Conservation (phyloP, 2,797 vertebrate genomes). For the Xiphophorus birchmanni region DNA sequence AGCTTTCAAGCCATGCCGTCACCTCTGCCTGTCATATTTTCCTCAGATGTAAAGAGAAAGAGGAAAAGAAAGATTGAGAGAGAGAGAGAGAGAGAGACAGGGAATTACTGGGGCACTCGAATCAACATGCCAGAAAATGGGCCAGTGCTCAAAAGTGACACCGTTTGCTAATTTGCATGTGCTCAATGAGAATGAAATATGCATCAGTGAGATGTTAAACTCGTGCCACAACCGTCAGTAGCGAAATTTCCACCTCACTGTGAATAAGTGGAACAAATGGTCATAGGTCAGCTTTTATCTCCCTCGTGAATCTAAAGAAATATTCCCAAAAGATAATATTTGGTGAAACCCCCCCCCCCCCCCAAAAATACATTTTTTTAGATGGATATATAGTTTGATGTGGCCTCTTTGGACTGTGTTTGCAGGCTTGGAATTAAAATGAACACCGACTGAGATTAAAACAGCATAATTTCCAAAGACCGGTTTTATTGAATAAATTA, state of each 20-base stretch:
- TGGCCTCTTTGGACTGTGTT: constrained; percentile 21
- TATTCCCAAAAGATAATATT: not conserved
- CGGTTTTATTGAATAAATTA: not conserved
- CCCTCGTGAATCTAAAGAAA: not conserved
- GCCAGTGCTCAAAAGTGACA: constrained; percentile 56
- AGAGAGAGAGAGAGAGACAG: not conserved
- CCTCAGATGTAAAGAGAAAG: constrained; percentile 39
- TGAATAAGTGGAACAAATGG: constrained; percentile 15
- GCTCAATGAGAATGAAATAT: constrained; percentile 55
- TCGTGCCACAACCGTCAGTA: constrained; percentile 22
- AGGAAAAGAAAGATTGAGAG: not conserved
- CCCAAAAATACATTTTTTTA: not conserved
- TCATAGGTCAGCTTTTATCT: not conserved
- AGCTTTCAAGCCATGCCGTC: constrained; percentile 42
- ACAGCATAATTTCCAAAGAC: not conserved
- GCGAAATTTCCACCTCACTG: constrained; percentile 27
- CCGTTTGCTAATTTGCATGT: constrained; percentile 52
- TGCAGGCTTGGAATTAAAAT: constrained; percentile 47
- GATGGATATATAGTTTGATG: constrained; percentile 6
- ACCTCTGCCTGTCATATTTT: constrained; percentile 57
- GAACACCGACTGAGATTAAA: constrained; percentile 34
- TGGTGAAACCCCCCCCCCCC: too few relatives aligned
- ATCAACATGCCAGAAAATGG: constrained; percentile 58
- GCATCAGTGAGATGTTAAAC: constrained; percentile 39
- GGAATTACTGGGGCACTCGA: constrained; percentile 65